phyloP scores from a whole-genome alignment of 2,888 invertebrate genomes.

The Lepidonotus clava region DNA sequence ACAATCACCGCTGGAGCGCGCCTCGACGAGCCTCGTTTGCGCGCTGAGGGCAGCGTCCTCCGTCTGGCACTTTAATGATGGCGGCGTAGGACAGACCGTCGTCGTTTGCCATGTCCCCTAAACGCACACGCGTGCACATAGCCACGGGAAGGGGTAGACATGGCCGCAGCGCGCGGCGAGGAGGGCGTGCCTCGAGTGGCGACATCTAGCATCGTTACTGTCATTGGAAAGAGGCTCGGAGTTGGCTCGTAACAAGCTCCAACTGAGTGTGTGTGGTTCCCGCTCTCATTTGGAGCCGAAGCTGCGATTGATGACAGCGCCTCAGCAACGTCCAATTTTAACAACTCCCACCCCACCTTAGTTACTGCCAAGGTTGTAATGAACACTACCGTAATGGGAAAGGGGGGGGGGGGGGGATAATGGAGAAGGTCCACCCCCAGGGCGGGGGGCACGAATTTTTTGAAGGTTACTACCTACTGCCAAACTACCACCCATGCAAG shows the following conservation, averaged over 20 bases:
- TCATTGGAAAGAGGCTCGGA: background rate
- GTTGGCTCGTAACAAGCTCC: slow-evolving; percentile 25
- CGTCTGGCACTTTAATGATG: slow-evolving; percentile 27
- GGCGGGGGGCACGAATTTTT: background rate
- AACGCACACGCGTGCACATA: slow-evolving; percentile 26
- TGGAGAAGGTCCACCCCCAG: background rate
- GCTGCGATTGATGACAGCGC: slow-evolving; percentile 4
- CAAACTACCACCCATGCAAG: background rate
- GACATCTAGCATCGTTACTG: slow-evolving; percentile 30
- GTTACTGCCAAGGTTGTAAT: background rate
- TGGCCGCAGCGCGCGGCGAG: background rate
- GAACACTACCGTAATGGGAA: background rate
- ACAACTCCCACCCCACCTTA: slow-evolving; percentile 1
- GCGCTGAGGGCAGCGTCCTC: background rate
- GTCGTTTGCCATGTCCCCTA: background rate
- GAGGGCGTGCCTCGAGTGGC: slow-evolving; percentile 19
- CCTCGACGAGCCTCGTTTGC: slow-evolving; percentile 36
- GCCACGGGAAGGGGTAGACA: background rate
- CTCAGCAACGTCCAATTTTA: slow-evolving; percentile 5
- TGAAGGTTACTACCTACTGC: background rate
- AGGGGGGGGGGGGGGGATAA: background rate
- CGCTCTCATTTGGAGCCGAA: background rate
- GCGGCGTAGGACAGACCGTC: background rate
- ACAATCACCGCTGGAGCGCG: slow-evolving; percentile 29
- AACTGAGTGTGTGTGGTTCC: background rate